Evolutionary conservation across 2,113 vertebrate genomes (phyloP).

Genomic region (Sterna hirundo): DNA sequence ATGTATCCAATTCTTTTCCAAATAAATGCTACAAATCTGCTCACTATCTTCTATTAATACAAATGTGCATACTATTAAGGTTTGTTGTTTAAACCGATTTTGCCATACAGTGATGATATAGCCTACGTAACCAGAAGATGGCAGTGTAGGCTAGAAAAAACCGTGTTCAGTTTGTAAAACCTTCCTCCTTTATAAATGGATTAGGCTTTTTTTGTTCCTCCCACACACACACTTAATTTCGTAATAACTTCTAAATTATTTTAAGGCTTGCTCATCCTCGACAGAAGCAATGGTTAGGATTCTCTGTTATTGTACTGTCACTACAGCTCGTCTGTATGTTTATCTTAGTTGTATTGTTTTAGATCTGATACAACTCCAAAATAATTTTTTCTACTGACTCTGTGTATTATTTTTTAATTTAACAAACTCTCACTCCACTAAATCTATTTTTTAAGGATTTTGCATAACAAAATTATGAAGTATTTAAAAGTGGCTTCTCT

Average conservation of each 20-base stretch:
- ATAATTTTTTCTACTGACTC: not conserved
- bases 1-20: not conserved
- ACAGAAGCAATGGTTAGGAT: not conserved
- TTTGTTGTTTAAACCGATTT: not conserved
- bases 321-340: not conserved
- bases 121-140: conserved; percentile 72
- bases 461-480: not conserved
- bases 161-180: not conserved
- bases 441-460: not conserved
- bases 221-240: not conserved
- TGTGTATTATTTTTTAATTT: not conserved
- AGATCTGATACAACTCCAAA: not conserved
- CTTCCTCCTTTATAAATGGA: not conserved
- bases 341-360: not conserved
- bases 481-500: not conserved
- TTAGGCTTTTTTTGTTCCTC: too few species aligned
- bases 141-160: conserved; percentile 70
- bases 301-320: not conserved
- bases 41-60: not conserved
- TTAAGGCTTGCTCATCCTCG: not conserved
- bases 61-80: rapidly evolving
- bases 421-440: not conserved
- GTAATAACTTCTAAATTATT: not conserved
- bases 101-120: not conserved
- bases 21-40: not conserved